Conservation (phyloP, 2,888 invertebrate species). For the Dorcus parallelipipedus region DNA sequence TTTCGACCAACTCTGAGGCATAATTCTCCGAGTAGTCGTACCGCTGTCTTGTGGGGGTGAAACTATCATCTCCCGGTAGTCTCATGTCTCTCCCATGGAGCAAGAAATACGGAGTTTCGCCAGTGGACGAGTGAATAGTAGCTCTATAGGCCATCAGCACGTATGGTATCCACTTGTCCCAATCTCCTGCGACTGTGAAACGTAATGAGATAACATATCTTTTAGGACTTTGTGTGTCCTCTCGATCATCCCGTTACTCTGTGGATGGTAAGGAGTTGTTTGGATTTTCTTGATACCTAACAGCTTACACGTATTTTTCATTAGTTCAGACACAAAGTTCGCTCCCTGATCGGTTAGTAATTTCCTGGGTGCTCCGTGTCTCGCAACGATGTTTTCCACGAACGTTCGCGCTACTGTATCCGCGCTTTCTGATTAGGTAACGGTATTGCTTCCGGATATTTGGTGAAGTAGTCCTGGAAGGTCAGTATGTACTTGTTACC, state of each 20-base stretch:
- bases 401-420: neutral
- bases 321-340: no score
- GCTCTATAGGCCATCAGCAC: conserved; percentile 28
- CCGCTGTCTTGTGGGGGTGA: conserved; percentile 10
- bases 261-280: no score
- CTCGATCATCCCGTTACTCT: no score
- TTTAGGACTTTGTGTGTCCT: no score
- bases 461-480: conserved; percentile 23
- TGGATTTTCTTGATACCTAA: no score
- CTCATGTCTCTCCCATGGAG: conserved; percentile 27
- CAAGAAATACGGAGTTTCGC: conserved; percentile 25
- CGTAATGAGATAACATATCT: no score
- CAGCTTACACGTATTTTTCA: no score
- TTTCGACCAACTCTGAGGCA: conserved; percentile 9
- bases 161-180: conserved; percentile 33
- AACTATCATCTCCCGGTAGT: conserved; percentile 21
- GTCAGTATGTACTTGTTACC: conserved; percentile 35
- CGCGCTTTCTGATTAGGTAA: conserved; percentile 31
- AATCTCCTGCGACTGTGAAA: conserved; percentile 16
- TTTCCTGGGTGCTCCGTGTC: no score
- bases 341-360: no score
- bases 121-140: conserved; percentile 21
- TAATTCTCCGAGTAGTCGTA: conserved; percentile 25
- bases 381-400: no score
- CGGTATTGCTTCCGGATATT: conserved; percentile 32